phyloP scores from a whole-genome alignment of 2,113 vertebrate species.

The Passer domesticus region DNA sequence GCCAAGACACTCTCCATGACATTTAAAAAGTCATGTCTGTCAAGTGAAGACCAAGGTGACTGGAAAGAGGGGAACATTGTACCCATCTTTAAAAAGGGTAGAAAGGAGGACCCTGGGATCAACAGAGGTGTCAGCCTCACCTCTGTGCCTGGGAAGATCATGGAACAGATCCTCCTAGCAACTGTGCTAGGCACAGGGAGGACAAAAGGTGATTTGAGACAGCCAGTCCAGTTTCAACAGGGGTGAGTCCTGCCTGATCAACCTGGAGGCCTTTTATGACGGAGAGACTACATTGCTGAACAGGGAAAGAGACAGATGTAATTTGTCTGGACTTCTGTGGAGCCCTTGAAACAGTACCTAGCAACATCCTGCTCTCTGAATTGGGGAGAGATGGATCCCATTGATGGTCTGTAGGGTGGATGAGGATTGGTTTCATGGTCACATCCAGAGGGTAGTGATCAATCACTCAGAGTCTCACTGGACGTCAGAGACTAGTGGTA shows the following conservation, averaged over 20 bases:
- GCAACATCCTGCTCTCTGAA: background rate
- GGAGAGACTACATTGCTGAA: too few relatives aligned
- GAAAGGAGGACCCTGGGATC: background rate
- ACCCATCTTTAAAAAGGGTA: background rate
- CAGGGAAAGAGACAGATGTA: background rate
- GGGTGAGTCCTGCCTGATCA: background rate
- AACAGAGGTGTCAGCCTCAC: background rate
- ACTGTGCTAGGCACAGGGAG: background rate
- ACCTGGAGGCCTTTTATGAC: background rate
- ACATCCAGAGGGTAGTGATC: accelerated
- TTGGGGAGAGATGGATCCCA: background rate
- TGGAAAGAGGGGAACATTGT: background rate
- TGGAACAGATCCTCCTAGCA: background rate
- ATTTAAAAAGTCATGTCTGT: background rate
- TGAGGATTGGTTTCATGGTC: background rate
- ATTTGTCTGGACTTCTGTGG: background rate
- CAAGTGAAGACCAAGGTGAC: background rate
- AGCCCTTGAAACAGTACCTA: background rate
- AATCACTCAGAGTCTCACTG: background rate
- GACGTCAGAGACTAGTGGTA: background rate
- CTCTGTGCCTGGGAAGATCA: background rate
- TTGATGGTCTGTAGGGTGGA: background rate
- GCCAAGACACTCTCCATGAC: background rate
- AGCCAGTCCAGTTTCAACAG: background rate
- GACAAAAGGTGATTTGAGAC: background rate